Base-by-base conservation (phyloP, 1,140 invertebrate species). In the Zaprionus vittiger region DNA sequence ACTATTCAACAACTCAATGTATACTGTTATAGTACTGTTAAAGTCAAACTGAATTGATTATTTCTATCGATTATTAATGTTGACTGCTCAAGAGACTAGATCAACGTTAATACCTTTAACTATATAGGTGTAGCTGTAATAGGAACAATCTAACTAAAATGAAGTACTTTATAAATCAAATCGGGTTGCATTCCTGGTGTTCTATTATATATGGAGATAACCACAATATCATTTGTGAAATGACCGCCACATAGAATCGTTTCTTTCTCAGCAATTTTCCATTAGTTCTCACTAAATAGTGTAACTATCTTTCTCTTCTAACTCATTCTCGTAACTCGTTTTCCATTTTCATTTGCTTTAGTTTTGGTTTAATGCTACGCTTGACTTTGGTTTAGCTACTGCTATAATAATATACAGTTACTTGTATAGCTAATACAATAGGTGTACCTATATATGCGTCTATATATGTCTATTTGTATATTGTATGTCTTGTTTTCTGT, bases 341-440 rank as follows among this genome's bases (percentile, higher is more conserved):
- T 56, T 55, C 5, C 2, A 28, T 55, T 55, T 26, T 37, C 44
- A 26, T 17, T 69, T 52, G 22, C 26, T 60, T 26, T 69, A 55
- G 31, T 54, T 63, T 63, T 52, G 15, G 26, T 34, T 74, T 59
- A 77, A 77, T 47, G 81, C 73, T 73, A 84, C 47, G 55, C 79
- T 72, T 64, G 49, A 55, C 41, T 83, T 77, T 72, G 26, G 70
- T 84, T 87, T 84, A 87, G 84, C 80, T 87, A 87, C 84, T 89
- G 66, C 59, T 63, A 70, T 70, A 37, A 78, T 47, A 86, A 86
- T 83, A 83, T 86, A 86, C 83, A 86, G 73, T 74, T 83, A 79
- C 57, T 77, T 73, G 64, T 68, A 74, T 70, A 47, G 65, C 71
- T 74, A 62, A 17, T 60, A 62, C 22, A 61, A 52, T 63, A 62